Evolutionary conservation across 2,797 vertebrate genomes (phyloP).

Genomic region (Poeciliopsis presidionis): DNA sequence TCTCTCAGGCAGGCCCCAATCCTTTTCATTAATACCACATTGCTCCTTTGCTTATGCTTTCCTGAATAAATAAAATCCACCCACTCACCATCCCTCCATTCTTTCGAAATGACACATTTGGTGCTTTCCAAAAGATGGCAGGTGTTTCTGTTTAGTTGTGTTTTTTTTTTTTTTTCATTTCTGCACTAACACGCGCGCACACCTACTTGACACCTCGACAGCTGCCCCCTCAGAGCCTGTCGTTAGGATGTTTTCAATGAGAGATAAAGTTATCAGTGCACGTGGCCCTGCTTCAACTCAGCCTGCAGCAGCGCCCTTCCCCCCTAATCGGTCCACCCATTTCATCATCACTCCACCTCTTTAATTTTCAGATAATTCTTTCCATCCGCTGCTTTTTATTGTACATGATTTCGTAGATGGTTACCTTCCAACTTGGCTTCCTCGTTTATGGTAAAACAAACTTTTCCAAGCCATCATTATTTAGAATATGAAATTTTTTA

Average conservation of each 20-base stretch:
- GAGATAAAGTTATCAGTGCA: constrained; percentile 38
- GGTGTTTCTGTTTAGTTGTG: constrained; percentile 52
- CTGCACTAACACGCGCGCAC: constrained; percentile 14
- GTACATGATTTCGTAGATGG: constrained; percentile 25
- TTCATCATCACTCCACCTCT: constrained; percentile 39
- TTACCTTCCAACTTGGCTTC: constrained; percentile 39
- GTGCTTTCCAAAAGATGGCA: constrained; percentile 49
- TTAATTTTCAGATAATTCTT: constrained; percentile 50
- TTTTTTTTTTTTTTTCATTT: constrained; percentile 30
- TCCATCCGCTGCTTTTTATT: constrained; percentile 36
- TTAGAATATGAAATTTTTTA: not conserved
- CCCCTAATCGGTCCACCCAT: constrained; percentile 24
- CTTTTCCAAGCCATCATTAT: not conserved
- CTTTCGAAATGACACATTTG: constrained; percentile 62
- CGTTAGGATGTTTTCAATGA: constrained; percentile 38
- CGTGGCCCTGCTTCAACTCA: constrained; percentile 25
- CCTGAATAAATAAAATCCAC: constrained; percentile 40
- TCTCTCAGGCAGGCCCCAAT: constrained; percentile 21
- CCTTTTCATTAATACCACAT: constrained; percentile 48
- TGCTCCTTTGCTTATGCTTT: constrained; percentile 47
- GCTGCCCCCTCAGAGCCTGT: constrained; percentile 9
- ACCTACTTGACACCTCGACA: constrained; percentile 10
- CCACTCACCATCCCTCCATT: constrained; percentile 46
- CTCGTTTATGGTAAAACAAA: constrained; percentile 23
- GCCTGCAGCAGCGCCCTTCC: constrained; percentile 15